Percentiles rank a stretch among this genome's conserved stretches.
phyloP scores from a whole-genome alignment of 2,888 invertebrate species.

The Emesis furor region DNA sequence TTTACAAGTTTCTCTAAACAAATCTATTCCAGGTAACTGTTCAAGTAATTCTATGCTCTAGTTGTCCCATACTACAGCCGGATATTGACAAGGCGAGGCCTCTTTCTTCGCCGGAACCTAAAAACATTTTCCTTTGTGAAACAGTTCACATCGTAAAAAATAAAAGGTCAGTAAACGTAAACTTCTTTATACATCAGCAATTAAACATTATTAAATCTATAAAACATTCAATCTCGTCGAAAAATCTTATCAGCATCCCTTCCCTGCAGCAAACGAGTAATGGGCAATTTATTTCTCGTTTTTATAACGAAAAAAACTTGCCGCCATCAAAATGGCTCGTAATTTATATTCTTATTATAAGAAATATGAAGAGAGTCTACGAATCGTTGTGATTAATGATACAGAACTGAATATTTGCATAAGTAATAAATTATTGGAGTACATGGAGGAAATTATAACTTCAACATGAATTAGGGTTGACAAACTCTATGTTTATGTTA shows the following conservation, averaged over 20 bases:
- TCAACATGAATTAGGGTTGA: conserved; percentile 24
- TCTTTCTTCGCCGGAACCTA: too few species aligned
- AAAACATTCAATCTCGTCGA: conserved; percentile 22
- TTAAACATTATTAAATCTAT: conserved; percentile 26
- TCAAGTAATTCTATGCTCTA: too few species aligned
- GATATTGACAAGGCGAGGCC: too few species aligned
- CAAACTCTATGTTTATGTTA: neutral
- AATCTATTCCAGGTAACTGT: too few species aligned
- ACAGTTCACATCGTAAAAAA: neutral
- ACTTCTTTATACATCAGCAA: conserved; percentile 15
- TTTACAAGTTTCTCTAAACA: too few species aligned
- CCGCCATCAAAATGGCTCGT: conserved; percentile 26
- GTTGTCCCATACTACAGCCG: too few species aligned
- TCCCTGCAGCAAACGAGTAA: conserved; percentile 24
- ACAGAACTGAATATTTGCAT: conserved; percentile 54
- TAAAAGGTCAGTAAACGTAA: neutral
- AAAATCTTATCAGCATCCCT: conserved; percentile 23
- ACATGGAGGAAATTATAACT: conserved; percentile 39
- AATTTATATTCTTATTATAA: conserved; percentile 27
- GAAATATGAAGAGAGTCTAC: conserved; percentile 27
- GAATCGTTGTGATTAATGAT: conserved; percentile 46
- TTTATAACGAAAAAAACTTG: conserved; percentile 28
- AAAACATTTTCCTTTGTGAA: too few species aligned
- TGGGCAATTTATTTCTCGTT: conserved; percentile 23
- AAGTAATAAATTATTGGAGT: conserved; percentile 53